A percentile compares a stretch with the other conserved stretches of the same genome.
phyloP scores from a whole-genome alignment of 2,888 invertebrate genomes.

The Tribolium freemani region DNA sequence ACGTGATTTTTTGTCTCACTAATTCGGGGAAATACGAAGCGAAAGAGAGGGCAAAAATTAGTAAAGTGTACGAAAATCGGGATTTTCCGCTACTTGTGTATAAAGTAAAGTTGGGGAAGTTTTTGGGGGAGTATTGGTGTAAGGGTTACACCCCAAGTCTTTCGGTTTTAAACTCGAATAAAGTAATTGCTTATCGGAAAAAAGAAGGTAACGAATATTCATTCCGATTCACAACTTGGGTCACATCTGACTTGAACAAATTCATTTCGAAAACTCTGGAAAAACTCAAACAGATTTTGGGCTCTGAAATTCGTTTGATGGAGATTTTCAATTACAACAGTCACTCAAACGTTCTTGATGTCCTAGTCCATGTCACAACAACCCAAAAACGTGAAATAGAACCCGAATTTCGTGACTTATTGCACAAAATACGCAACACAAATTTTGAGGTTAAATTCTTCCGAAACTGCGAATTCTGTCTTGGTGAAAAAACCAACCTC shows the following conservation, averaged over 20 bases:
- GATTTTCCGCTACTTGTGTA: slow-evolving; percentile 63
- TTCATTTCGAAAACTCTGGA: slow-evolving; percentile 8
- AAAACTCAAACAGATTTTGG: slow-evolving; percentile 29
- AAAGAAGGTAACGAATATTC: slow-evolving; percentile 58
- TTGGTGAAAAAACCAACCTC: slow-evolving; percentile 54
- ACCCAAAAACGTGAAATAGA: too few relatives aligned
- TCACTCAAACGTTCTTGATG: slow-evolving; percentile 56
- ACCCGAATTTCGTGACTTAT: too few relatives aligned
- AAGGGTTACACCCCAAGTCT: slow-evolving; percentile 69
- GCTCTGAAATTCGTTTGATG: slow-evolving; percentile 66
- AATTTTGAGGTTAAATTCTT: slow-evolving; percentile 49
- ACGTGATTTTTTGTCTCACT: slow-evolving; percentile 74
- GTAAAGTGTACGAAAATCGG: slow-evolving; percentile 55
- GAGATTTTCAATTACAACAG: slow-evolving; percentile 68
- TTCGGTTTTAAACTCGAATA: slow-evolving; percentile 70
- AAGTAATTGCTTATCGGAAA: slow-evolving; percentile 69
- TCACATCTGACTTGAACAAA: slow-evolving; percentile 47
- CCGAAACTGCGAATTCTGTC: slow-evolving; percentile 59
- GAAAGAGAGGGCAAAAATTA: slow-evolving; percentile 64
- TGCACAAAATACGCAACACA: slow-evolving; percentile 10
- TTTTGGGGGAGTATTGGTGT: slow-evolving; percentile 78
- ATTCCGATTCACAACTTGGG: slow-evolving; percentile 58
- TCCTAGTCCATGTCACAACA: slow-evolving; percentile 68
- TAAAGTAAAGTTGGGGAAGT: slow-evolving; percentile 70
- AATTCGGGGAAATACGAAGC: slow-evolving; percentile 70